These are phyloP conservation scores for Notothenia coriiceps DNA, from an alignment of 2,113 vertebrate species.

Conservation along the genomic window DNA sequence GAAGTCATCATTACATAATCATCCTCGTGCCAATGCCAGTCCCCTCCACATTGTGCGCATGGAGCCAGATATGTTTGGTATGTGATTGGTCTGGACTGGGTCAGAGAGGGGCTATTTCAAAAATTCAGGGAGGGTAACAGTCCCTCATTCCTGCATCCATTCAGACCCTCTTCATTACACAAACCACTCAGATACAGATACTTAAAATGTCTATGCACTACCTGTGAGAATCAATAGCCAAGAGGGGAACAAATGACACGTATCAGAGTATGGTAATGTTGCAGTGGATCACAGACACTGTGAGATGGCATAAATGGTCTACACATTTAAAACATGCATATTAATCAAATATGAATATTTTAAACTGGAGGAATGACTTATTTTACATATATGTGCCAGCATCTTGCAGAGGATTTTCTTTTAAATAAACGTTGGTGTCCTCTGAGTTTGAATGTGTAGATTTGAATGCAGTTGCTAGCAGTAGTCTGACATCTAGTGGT, in stretches of 20 bases:
- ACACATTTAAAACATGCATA: not conserved
- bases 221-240: slow-evolving; percentile 26
- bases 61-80: slow-evolving; percentile 51
- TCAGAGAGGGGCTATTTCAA: slow-evolving; percentile 34
- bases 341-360: not conserved
- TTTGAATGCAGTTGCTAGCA: slow-evolving; percentile 12
- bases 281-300: not conserved
- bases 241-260: not conserved
- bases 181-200: slow-evolving; percentile 32
- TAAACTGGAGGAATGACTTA: not conserved
- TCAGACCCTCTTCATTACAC: slow-evolving; percentile 40
- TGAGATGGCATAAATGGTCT: not conserved
- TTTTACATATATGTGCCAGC: not conserved
- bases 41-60: slow-evolving; percentile 10
- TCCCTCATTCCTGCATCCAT: slow-evolving; percentile 40
- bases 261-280: not conserved
- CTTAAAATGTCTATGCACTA: not conserved
- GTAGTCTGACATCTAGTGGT: slow-evolving; percentile 67
- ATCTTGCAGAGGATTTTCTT: not conserved
- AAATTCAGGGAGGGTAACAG: slow-evolving; percentile 30
- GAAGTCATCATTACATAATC: slow-evolving; percentile 51
- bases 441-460: not conserved
- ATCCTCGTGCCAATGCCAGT: not conserved
- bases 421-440: not conserved
- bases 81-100: slow-evolving; percentile 37